These are phyloP conservation scores for Blera fallax DNA, from an alignment of 2,888 invertebrate genomes.

Conservation along the genomic window DNA sequence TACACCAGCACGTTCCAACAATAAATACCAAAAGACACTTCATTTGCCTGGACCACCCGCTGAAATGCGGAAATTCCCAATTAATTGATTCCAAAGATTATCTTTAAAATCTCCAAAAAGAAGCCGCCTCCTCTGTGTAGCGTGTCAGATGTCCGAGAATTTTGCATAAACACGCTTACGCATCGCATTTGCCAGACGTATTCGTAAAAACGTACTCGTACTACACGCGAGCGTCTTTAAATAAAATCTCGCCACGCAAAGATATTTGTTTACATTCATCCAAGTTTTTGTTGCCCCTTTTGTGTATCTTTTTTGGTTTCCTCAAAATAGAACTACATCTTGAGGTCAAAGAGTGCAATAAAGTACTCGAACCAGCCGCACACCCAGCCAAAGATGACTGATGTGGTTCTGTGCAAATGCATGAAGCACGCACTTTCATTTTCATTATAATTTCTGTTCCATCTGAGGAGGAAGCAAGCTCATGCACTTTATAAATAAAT, in stretches of 20 bases:
- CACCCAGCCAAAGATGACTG: conserved; percentile 16
- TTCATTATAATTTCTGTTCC: conserved; percentile 4
- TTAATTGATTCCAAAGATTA: neutral
- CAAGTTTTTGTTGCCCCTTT: neutral
- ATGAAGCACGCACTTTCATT: conserved; percentile 20
- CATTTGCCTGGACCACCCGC: neutral
- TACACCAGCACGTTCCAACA: too few relatives aligned
- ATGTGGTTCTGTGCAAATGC: conserved; percentile 13
- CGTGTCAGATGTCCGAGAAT: conserved; percentile 1
- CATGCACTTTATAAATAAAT: conserved; percentile 53
- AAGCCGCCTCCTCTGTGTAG: neutral
- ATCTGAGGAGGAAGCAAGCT: neutral
- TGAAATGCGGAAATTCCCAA: conserved; percentile 18
- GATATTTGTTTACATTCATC: conserved; percentile 39
- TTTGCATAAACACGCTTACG: conserved; percentile 12
- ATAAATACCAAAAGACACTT: neutral
- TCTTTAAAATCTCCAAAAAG: conserved; percentile 7
- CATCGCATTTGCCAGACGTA: neutral
- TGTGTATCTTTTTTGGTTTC: conserved; percentile 7
- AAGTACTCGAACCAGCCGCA: neutral
- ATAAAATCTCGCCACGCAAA: conserved; percentile 13
- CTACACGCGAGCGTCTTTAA: conserved; percentile 12
- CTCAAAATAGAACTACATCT: conserved; percentile 48
- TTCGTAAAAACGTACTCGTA: neutral
- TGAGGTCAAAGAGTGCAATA: conserved; percentile 45